Evolutionary conservation across 1,140 invertebrate species (phyloP), one percentile per base, ranked within the genome.

Genomic region (Drosophila orena): DNA sequence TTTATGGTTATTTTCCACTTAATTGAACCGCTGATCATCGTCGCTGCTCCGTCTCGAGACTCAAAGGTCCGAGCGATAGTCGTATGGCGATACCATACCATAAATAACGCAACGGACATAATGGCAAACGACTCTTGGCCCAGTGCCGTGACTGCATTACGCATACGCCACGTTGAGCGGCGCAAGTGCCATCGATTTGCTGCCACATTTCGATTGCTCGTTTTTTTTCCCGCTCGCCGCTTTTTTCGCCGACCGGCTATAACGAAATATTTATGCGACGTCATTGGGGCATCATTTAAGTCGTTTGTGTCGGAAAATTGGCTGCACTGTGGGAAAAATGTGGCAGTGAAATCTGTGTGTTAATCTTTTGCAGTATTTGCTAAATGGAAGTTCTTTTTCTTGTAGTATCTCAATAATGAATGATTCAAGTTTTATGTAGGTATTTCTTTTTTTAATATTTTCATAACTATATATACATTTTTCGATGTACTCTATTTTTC

Each of bases 221-320:
- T n/a, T n/a, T 54, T 69, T 69, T 61, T 22, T 5, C 11, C 15
- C n/a, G 14, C 14, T 27, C 3, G 7, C n/a, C 8, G 30, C 14
- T 14, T 27, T 17, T 52, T 46, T 42, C 60, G 55, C 66, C 65
- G 66, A 68, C 30, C 52, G 54, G 57, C 77, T 46, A 88, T 78
- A 88, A 80, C 77, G 73, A 78, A 81, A 86, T 88, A 86, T 86
- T 86, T 86, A 86, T 88, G 81, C 81, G 69, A 56, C 70, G 83
- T 86, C 81, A 86, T 83, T 86, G 81, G 83, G 81, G 81, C 81
- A 83, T 86, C 83, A 86, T 86, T 86, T 83, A 76, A 81, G 83
- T 88, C 74, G 69, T 78, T 74, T 86, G 30, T 42, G 64, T 49
- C 22, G 34, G 17, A 43, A 49, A 42, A 64, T 42, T 17, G 10